phyloP scores from a whole-genome alignment of 2,113 vertebrate species.

The Thomomys bottae region DNA sequence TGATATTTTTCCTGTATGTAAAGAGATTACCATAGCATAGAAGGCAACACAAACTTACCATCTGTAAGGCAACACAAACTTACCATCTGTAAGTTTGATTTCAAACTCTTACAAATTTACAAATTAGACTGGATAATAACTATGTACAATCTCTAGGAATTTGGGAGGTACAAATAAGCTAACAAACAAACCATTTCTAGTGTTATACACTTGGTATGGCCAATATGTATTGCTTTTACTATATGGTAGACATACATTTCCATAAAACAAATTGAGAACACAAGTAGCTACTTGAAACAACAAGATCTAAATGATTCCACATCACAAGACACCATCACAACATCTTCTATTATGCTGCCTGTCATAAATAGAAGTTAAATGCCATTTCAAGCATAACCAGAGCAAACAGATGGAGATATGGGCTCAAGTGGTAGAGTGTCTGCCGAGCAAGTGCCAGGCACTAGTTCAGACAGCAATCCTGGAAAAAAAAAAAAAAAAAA shows the following conservation, averaged over 20 bases:
- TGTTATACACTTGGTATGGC: background rate
- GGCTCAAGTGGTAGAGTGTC: too few relatives aligned
- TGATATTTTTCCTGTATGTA: background rate
- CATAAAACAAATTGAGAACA: background rate
- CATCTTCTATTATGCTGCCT: too few relatives aligned
- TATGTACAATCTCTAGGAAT: background rate
- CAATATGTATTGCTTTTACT: constrained; percentile 40
- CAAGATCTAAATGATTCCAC: too few relatives aligned
- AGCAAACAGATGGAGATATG: too few relatives aligned
- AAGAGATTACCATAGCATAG: background rate
- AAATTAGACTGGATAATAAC: background rate
- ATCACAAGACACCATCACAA: too few relatives aligned
- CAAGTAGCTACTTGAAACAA: too few relatives aligned
- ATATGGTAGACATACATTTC: background rate
- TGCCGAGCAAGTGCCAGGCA: too few relatives aligned
- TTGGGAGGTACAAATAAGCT: background rate
- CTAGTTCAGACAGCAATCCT: too few relatives aligned
- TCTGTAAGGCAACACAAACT: background rate
- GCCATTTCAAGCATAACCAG: too few relatives aligned
- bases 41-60: background rate
- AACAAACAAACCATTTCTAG: background rate
- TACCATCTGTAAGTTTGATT: background rate
- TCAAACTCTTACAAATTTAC: background rate
- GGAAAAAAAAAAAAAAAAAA: background rate
- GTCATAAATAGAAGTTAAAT: too few relatives aligned